These are phyloP conservation scores for Chrysochloris asiatica DNA, from an alignment of 2,113 vertebrate species.

Conservation along the genomic window DNA sequence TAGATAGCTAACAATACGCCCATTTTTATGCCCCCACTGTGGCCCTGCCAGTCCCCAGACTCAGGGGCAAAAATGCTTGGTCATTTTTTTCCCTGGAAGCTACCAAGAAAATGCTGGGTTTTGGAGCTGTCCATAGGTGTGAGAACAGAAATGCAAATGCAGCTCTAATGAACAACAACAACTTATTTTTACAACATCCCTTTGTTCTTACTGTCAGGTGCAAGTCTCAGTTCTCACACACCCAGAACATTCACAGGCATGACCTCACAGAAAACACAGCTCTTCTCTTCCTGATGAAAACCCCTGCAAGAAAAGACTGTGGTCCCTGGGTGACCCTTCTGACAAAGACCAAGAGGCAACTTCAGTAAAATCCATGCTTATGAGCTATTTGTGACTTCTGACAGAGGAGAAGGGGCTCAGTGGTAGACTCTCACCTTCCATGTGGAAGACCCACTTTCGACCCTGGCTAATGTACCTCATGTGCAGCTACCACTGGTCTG, in stretches of 20 bases:
- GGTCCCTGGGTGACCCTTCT: fast-evolving
- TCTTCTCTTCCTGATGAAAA: background rate
- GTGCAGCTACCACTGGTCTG: no score
- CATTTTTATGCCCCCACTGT: background rate
- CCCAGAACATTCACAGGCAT: background rate
- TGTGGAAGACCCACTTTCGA: no score
- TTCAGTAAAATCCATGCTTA: background rate
- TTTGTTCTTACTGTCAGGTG: background rate
- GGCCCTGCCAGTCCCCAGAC: background rate
- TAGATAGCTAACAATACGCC: background rate
- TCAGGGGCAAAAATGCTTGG: background rate
- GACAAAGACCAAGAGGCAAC: background rate
- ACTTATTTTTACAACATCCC: background rate
- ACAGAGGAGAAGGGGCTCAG: background rate
- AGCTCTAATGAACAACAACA: background rate
- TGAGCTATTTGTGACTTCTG: background rate
- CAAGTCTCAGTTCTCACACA: background rate
- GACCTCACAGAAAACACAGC: background rate
- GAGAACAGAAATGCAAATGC: background rate
- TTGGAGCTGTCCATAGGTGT: background rate
- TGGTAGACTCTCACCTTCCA: background rate
- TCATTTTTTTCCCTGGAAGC: no score
- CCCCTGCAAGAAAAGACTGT: background rate
- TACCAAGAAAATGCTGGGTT: background rate
- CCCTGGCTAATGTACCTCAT: no score